These are phyloP conservation scores for Forbesichthys agassizii DNA, from an alignment of 2,113 vertebrate species.

Conservation along the genomic window DNA sequence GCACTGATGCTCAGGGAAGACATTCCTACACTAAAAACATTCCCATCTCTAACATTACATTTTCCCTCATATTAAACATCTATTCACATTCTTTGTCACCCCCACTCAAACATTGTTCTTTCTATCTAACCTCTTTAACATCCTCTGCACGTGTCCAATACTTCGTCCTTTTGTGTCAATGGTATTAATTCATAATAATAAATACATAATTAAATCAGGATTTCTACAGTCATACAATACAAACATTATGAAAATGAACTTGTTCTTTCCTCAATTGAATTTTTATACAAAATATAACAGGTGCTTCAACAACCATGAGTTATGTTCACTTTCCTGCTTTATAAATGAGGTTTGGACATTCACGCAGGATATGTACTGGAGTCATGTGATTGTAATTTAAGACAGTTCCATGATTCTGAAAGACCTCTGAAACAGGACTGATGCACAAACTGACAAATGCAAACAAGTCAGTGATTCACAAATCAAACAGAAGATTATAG, in stretches of 20 bases:
- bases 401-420: conserved; percentile 58
- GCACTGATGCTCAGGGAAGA: conserved; percentile 64
- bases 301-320: conserved; percentile 39
- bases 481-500: conserved; percentile 72
- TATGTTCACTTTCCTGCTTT: conserved; percentile 25
- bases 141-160: conserved; percentile 4
- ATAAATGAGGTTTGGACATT: conserved; percentile 42
- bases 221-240: conserved; percentile 60
- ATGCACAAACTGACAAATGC: conserved; percentile 72
- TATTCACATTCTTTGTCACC: conserved; percentile 11
- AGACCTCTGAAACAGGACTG: conserved; percentile 66
- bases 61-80: conserved; percentile 2
- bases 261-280: conserved; percentile 40
- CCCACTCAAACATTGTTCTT: conserved; percentile 1
- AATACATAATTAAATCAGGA: conserved; percentile 55
- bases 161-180: conserved; percentile 36
- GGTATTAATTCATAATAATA: conserved; percentile 48
- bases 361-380: conserved; percentile 42
- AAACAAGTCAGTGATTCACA: conserved; percentile 71
- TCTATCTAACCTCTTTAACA: not conserved
- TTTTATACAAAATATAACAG: conserved; percentile 64
- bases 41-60: conserved; percentile 18
- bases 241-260: conserved; percentile 68
- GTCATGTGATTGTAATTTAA: conserved; percentile 46
- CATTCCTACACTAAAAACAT: conserved; percentile 45